Evolutionary conservation across 2,888 invertebrate genomes (phyloP).

Genomic region (Celastrina argiolus): DNA sequence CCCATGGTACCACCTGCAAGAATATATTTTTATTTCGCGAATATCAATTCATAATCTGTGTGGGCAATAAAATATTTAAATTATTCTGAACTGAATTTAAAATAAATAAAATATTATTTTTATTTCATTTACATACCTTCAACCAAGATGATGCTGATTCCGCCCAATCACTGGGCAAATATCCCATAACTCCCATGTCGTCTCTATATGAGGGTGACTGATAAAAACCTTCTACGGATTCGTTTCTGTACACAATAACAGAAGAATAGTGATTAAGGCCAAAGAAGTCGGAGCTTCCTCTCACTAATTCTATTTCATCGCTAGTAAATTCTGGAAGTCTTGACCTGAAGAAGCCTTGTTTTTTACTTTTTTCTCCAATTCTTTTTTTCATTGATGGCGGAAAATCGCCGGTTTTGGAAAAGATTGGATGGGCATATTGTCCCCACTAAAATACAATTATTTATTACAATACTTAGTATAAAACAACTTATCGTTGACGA

Average conservation of each 20-base stretch:
- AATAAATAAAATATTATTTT: no score
- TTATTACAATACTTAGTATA: neutral
- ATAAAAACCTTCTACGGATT: conserved; percentile 34
- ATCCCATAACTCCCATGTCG: conserved; percentile 34
- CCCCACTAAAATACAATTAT: conserved; percentile 54
- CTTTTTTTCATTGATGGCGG: conserved; percentile 77
- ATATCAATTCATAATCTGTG: neutral
- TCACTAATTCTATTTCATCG: conserved; percentile 78
- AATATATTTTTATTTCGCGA: neutral
- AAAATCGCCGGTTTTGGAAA: conserved; percentile 77
- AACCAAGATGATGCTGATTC: conserved; percentile 34
- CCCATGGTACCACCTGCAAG: conserved; percentile 66
- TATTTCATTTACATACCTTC: conserved; percentile 34
- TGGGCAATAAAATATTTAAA: no score
- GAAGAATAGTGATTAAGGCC: conserved; percentile 84
- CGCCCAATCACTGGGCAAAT: conserved; percentile 38
- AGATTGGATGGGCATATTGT: conserved; percentile 79
- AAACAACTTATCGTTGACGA: neutral
- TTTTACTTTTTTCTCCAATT: conserved; percentile 74
- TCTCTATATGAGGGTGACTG: conserved; percentile 40
- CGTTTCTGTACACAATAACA: conserved; percentile 53
- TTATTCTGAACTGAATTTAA: no score
- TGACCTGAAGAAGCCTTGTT: conserved; percentile 75
- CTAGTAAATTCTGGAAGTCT: conserved; percentile 77
- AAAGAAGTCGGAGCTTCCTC: conserved; percentile 80